These are phyloP conservation scores for Phenacoccus solenopsis DNA, from an alignment of 1,140 invertebrate species.

Conservation along the genomic window DNA sequence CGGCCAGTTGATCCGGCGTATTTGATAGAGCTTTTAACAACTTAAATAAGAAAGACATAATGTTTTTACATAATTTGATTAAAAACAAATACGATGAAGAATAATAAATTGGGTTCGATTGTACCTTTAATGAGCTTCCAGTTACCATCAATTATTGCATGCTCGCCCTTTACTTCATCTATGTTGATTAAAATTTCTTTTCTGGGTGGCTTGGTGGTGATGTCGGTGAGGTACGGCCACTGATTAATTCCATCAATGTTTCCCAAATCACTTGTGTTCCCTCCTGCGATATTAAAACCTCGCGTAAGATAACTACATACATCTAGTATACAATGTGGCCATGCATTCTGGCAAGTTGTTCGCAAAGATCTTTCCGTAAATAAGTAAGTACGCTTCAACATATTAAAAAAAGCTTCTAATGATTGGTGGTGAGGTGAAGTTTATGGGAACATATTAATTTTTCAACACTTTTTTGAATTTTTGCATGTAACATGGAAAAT, in stretches of 20 bases:
- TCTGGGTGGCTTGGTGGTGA: conserved; percentile 35
- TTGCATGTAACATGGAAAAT: too few species aligned
- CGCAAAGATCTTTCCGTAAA: too few species aligned
- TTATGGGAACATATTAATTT: too few species aligned
- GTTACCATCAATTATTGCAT: conserved; percentile 22
- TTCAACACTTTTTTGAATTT: too few species aligned
- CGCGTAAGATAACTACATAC: not conserved
- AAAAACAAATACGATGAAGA: too few species aligned
- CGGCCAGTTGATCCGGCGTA: not conserved
- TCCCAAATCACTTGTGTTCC: conserved; percentile 27
- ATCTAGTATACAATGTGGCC: too few species aligned
- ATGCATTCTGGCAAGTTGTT: too few species aligned
- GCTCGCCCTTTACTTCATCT: conserved; percentile 42
- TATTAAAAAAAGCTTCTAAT: too few species aligned
- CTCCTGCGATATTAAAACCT: conserved; percentile 23
- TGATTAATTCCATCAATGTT: conserved; percentile 55
- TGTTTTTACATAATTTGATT: too few species aligned
- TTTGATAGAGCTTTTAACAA: not conserved
- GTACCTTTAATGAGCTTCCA: conserved; percentile 27
- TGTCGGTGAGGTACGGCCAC: conserved; percentile 48
- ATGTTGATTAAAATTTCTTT: conserved; percentile 57
- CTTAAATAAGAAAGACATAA: not conserved
- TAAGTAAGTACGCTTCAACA: too few species aligned
- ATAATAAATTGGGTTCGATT: too few species aligned
- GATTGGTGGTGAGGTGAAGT: too few species aligned